Conservation (phyloP, 2,888 invertebrate genomes). For the Brachypalpus laphriformis region DNA sequence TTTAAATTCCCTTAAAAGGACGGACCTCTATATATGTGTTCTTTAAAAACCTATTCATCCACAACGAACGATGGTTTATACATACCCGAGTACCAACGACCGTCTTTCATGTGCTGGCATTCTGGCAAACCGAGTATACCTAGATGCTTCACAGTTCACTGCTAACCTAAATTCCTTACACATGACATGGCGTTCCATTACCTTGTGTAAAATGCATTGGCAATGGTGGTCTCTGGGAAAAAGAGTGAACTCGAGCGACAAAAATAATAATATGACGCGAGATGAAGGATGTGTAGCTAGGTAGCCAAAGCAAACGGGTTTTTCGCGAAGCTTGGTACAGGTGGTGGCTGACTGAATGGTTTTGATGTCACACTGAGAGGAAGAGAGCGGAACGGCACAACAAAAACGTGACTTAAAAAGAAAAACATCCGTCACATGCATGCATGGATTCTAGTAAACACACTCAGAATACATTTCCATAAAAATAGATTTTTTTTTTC, state of each 20-base stretch:
- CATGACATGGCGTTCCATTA: slow-evolving; percentile 51
- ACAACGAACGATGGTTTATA: background rate
- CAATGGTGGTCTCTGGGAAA: background rate
- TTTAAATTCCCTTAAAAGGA: background rate
- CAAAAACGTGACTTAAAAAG: slow-evolving; percentile 50
- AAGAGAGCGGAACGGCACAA: slow-evolving; percentile 4
- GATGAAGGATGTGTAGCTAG: slow-evolving; percentile 48
- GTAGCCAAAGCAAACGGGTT: slow-evolving; percentile 13
- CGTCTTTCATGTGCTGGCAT: slow-evolving; percentile 8
- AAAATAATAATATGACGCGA: slow-evolving; percentile 63
- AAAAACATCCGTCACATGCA: slow-evolving; percentile 46
- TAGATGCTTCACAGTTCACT: slow-evolving; percentile 58
- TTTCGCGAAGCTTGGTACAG: background rate
- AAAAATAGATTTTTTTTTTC: slow-evolving; percentile 50
- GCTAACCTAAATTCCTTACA: slow-evolving; percentile 64
- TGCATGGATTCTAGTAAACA: slow-evolving; percentile 56
- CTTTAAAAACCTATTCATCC: slow-evolving; percentile 1
- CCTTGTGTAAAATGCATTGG: slow-evolving; percentile 21
- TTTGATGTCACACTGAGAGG: slow-evolving; percentile 2
- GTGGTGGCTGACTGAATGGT: slow-evolving; percentile 28
- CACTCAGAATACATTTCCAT: slow-evolving; percentile 66
- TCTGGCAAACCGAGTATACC: background rate
- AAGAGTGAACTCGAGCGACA: slow-evolving; percentile 58
- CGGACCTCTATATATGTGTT: background rate
- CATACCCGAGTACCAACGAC: background rate